These are phyloP conservation scores for Poliocrania exsul DNA, from an alignment of 2,797 vertebrate genomes.

Conservation along the genomic window DNA sequence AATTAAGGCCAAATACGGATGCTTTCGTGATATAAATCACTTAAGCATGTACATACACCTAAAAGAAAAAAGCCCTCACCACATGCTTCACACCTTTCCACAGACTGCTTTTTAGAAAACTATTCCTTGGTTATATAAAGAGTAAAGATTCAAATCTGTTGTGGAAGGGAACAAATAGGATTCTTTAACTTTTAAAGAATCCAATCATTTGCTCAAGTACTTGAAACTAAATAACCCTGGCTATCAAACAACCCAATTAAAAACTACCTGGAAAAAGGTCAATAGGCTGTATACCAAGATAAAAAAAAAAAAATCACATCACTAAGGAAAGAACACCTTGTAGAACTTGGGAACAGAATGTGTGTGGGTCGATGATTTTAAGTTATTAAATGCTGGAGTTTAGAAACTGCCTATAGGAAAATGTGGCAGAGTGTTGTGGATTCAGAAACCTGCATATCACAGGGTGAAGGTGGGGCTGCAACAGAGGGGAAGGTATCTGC, in stretches of 20 bases:
- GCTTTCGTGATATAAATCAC: conserved; percentile 51
- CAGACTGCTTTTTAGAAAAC: conserved; percentile 59
- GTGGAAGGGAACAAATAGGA: conserved; percentile 66
- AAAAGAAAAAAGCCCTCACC: conserved; percentile 45
- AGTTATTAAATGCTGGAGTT: not conserved
- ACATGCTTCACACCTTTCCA: conserved; percentile 23
- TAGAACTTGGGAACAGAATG: not conserved
- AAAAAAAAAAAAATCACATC: not conserved
- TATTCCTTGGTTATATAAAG: conserved; percentile 43
- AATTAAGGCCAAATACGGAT: conserved; percentile 58
- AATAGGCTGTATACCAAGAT: conserved; percentile 53
- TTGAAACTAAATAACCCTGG: conserved; percentile 68
- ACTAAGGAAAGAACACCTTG: conserved; percentile 23
- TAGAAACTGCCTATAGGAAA: not conserved
- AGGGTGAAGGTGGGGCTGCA: not conserved
- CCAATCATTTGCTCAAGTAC: conserved; percentile 62
- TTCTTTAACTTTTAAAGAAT: conserved; percentile 73
- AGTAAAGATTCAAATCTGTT: conserved; percentile 52
- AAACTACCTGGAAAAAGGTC: conserved; percentile 64
- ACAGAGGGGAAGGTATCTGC: not conserved
- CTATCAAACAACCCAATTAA: conserved; percentile 73
- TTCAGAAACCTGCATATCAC: not conserved
- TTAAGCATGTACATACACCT: conserved; percentile 31
- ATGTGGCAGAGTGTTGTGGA: not conserved
- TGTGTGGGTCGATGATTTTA: not conserved